Percentiles rank a stretch among this genome's conserved stretches.
Evolutionary conservation across 2,888 invertebrate species (phyloP).

Genomic region (Ectobius pallidus): DNA sequence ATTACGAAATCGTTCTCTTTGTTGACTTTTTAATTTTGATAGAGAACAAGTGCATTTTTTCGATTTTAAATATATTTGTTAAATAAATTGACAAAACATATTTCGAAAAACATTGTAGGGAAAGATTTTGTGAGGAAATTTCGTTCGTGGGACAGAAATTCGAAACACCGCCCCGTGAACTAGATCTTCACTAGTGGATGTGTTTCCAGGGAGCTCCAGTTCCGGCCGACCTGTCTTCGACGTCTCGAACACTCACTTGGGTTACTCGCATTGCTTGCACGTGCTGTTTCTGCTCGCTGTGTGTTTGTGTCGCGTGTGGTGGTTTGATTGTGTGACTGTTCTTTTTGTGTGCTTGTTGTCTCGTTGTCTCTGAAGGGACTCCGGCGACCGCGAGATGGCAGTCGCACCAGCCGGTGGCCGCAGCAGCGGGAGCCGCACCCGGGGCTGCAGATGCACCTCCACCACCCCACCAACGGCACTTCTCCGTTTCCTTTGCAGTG

Average conservation of each 20-base stretch:
- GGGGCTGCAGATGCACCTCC: conserved; percentile 25
- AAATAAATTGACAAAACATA: no score
- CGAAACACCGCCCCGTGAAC: not conserved
- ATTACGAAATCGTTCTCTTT: no score
- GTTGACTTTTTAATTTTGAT: no score
- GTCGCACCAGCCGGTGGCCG: conserved; percentile 31
- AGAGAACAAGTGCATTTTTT: no score
- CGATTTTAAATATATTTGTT: no score
- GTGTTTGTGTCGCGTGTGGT: conserved; percentile 26
- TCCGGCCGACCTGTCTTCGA: no score
- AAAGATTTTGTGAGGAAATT: no score
- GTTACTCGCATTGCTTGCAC: not conserved
- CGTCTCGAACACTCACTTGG: not conserved
- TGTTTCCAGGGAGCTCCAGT: not conserved
- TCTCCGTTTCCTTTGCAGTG: conserved; percentile 65
- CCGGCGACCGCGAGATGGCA: conserved; percentile 36
- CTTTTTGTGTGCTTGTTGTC: conserved; percentile 38
- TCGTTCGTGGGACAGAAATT: no score
- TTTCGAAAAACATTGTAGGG: no score
- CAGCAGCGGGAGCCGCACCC: conserved; percentile 20
- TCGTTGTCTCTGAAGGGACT: conserved; percentile 35
- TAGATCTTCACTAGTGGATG: not conserved
- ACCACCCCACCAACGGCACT: conserved; percentile 31
- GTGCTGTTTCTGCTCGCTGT: conserved; percentile 9
- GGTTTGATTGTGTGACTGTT: conserved; percentile 32